A percentile compares a stretch with the other conserved stretches of the same genome.
Conservation (phyloP, 2,888 invertebrate species). For the Campoplex capitator region DNA sequence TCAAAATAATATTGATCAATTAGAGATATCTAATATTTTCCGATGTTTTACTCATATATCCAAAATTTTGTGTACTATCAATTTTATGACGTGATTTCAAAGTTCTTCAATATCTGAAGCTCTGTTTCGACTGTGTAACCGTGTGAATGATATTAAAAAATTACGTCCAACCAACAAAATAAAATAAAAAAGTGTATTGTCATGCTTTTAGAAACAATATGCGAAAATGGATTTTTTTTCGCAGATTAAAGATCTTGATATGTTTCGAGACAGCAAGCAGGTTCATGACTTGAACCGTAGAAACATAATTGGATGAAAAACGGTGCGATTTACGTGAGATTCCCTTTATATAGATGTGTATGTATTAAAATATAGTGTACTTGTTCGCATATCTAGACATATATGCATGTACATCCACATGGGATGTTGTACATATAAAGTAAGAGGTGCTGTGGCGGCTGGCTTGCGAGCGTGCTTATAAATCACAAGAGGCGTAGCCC, state of each 20-base stretch:
- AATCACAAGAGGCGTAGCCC: conserved; percentile 81
- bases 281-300: background rate
- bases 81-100: background rate
- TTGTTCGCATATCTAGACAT: too few species aligned
- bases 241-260: background rate
- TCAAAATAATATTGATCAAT: background rate
- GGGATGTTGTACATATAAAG: background rate
- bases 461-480: conserved; percentile 72
- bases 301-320: background rate
- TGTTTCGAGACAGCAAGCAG: background rate
- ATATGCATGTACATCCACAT: background rate
- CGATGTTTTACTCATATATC: too few species aligned
- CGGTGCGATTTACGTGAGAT: background rate
- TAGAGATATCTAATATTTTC: background rate
- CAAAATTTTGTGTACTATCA: too few species aligned
- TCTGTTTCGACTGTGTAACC: background rate
- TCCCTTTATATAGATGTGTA: background rate
- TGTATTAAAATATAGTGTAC: conserved; percentile 16
- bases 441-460: conserved; percentile 59
- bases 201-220: background rate
- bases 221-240: background rate
- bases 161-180: background rate
- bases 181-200: background rate
- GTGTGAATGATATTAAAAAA: background rate
- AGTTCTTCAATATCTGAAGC: background rate